Evolutionary conservation across 2,888 invertebrate species (phyloP).

Genomic region (Sphaeridia pumilis): DNA sequence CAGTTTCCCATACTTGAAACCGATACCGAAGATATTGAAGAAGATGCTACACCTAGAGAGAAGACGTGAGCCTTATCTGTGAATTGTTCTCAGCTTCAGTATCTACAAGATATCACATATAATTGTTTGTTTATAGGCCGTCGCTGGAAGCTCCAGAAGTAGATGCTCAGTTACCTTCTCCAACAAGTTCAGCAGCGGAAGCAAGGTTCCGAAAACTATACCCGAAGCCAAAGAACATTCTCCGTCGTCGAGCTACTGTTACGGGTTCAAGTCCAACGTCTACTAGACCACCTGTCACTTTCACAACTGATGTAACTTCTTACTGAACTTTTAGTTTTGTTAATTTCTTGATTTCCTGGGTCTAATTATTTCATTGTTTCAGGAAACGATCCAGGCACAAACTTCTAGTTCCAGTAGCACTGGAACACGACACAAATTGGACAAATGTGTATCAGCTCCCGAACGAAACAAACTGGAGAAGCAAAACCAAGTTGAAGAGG

Average conservation of each 20-base stretch:
- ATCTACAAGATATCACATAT: background rate
- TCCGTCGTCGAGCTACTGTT: slow-evolving; percentile 75
- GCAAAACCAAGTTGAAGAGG: slow-evolving; percentile 18
- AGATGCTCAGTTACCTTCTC: background rate
- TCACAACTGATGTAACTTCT: slow-evolving; percentile 48
- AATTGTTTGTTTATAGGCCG: background rate
- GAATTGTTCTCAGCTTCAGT: background rate
- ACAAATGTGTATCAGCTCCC: slow-evolving; percentile 20
- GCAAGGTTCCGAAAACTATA: slow-evolving; percentile 50
- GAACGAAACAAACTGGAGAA: slow-evolving; percentile 24
- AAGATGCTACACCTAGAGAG: slow-evolving; percentile 37
- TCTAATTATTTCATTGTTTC: background rate
- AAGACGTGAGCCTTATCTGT: slow-evolving; percentile 2
- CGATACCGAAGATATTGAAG: slow-evolving; percentile 38
- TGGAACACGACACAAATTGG: slow-evolving; percentile 23
- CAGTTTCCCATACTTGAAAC: slow-evolving; percentile 41
- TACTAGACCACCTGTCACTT: slow-evolving; percentile 51
- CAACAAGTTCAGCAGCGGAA: slow-evolving; percentile 15
- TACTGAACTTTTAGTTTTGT: too few species aligned
- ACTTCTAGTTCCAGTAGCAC: slow-evolving; percentile 7
- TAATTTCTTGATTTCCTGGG: background rate
- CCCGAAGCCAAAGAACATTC: slow-evolving; percentile 59
- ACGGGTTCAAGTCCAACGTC: slow-evolving; percentile 65
- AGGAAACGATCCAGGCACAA: slow-evolving; percentile 3
- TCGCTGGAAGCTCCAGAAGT: background rate